A percentile compares a stretch with the other conserved stretches of the same genome.
Evolutionary conservation across 2,113 vertebrate species (phyloP).

Genomic region (Anolis carolinensis): DNA sequence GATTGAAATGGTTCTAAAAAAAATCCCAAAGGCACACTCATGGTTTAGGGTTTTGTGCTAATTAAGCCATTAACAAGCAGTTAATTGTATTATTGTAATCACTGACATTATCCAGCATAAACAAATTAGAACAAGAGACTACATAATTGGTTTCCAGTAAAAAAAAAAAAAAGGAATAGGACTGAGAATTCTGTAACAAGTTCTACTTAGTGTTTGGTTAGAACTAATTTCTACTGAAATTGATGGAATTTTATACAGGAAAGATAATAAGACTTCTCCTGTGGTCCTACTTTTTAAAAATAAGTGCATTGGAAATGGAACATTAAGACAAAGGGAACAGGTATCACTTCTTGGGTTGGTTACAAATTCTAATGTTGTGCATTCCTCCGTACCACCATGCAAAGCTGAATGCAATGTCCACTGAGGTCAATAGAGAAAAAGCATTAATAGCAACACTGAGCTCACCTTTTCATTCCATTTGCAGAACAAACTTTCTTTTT

Average conservation of each 20-base stretch:
- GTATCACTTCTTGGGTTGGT: conserved; percentile 4
- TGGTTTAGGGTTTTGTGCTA: background rate
- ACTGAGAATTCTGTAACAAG: background rate
- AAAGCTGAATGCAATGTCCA: background rate
- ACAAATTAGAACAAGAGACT: background rate
- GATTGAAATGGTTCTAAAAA: background rate
- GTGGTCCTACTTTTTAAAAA: conserved; percentile 24
- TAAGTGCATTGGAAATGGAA: background rate
- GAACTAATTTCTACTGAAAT: background rate
- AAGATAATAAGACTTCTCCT: background rate
- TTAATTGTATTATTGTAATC: background rate
- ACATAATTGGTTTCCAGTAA: background rate
- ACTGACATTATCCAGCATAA: background rate
- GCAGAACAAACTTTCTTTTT: conserved; percentile 47
- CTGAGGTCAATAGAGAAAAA: conserved; percentile 19
- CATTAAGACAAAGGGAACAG: background rate
- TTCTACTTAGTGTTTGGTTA: background rate
- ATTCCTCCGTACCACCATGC: background rate
- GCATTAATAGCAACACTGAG: conserved; percentile 50
- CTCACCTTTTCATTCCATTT: conserved; percentile 83
- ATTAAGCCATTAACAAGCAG: background rate
- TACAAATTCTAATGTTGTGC: background rate
- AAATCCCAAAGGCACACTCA: background rate
- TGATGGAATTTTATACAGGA: conserved; percentile 27
- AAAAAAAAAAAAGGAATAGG: background rate